A percentile compares a stretch with the other conserved stretches of the same genome.
Evolutionary conservation across 2,888 invertebrate species (phyloP).

Genomic region (Clunio marinus): DNA sequence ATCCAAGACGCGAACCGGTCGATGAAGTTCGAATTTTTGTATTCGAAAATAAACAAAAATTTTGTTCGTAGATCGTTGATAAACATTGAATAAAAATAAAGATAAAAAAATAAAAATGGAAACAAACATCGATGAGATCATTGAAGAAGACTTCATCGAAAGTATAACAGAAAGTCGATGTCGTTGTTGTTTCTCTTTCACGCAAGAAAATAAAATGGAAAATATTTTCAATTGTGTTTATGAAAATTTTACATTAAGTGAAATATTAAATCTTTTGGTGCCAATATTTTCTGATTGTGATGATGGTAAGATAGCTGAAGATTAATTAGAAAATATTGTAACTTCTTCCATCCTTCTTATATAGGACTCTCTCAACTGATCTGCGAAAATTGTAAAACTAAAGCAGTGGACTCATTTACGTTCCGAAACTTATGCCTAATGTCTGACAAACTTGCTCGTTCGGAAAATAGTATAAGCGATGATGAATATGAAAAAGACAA

Average conservation of each 20-base stretch:
- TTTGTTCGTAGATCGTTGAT: no score
- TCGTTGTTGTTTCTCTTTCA: constrained; percentile 6
- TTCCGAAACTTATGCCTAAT: constrained; percentile 1
- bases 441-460: not conserved
- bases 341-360: not conserved
- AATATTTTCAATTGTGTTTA: constrained; percentile 17
- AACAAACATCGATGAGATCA: no score
- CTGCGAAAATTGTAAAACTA: not conserved
- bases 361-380: constrained; percentile 16
- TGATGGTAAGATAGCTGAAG: constrained; percentile 5
- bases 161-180: not conserved
- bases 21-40: no score
- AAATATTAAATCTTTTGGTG: not conserved
- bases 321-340: no score
- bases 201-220: not conserved
- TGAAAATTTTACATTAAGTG: not conserved
- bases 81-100: no score
- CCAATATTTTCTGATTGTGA: not conserved
- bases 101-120: no score
- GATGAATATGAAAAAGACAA: no score
- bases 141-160: not conserved
- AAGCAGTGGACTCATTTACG: not conserved
- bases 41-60: no score
- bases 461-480: no score
- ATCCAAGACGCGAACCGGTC: no score